Evolutionary conservation across 2,888 invertebrate genomes (phyloP).

Genomic region (Aleiodes alternator): DNA sequence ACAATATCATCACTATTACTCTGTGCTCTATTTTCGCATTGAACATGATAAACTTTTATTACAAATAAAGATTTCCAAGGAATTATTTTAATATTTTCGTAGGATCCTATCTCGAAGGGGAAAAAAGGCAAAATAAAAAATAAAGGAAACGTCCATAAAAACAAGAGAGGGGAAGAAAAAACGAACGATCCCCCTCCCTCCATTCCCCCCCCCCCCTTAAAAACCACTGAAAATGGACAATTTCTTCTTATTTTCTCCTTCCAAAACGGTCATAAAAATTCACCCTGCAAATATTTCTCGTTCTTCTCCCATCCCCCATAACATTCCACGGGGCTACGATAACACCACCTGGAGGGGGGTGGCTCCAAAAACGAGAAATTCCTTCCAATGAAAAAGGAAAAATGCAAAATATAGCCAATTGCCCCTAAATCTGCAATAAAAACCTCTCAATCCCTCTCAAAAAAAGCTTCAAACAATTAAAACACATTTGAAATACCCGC

Average conservation of each 20-base stretch:
- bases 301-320: slow-evolving; percentile 1
- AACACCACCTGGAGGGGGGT: slow-evolving; percentile 3
- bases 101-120: slow-evolving; percentile 6
- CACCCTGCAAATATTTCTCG: slow-evolving; percentile 19
- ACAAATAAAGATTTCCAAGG: too few species aligned
- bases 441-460: not conserved
- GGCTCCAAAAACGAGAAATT: slow-evolving; percentile 49
- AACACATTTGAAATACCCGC: not conserved
- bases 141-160: slow-evolving; percentile 1
- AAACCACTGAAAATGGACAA: not conserved
- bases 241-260: not conserved
- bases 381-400: too few species aligned
- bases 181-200: not conserved
- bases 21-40: too few species aligned
- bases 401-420: slow-evolving; percentile 24
- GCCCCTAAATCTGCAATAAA: not conserved
- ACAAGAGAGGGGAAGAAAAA: slow-evolving; percentile 7
- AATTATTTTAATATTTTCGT: not conserved
- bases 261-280: slow-evolving; percentile 28
- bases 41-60: too few species aligned
- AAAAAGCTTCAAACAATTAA: not conserved
- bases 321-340: not conserved
- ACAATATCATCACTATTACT: not conserved
- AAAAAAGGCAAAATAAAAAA: slow-evolving; percentile 18
- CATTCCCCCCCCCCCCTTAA: not conserved